A percentile compares a stretch with the other conserved stretches of the same genome.
Evolutionary conservation across 2,888 invertebrate genomes (phyloP).

Genomic region (Athrips mouffetella): DNA sequence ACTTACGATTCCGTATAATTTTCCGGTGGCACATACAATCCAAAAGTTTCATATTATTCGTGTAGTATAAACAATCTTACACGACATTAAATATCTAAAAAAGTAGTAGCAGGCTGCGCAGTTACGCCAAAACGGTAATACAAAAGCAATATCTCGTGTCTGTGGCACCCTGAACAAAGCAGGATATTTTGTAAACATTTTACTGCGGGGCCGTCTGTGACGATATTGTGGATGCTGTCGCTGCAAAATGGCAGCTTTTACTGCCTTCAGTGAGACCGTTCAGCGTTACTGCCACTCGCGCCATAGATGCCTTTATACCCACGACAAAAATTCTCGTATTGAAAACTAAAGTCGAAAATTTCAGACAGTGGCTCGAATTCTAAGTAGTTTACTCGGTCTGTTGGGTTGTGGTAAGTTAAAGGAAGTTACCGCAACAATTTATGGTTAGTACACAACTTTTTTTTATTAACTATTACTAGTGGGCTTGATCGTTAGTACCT

Average conservation of each 20-base stretch:
- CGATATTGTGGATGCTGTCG: slow-evolving; percentile 69
- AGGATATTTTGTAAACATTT: slow-evolving; percentile 74
- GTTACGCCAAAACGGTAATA: slow-evolving; percentile 55
- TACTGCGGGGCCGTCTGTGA: slow-evolving; percentile 71
- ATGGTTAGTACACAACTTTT: no score
- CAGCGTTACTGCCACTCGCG: slow-evolving; percentile 39
- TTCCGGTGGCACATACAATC: no score
- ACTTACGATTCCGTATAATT: no score
- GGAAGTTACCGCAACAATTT: no score
- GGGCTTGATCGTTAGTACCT: no score
- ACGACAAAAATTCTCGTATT: slow-evolving; percentile 3
- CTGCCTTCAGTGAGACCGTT: slow-evolving; percentile 59
- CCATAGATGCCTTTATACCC: slow-evolving; percentile 34
- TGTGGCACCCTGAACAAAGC: slow-evolving; percentile 56
- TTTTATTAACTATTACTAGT: no score
- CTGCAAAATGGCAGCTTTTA: slow-evolving; percentile 70
- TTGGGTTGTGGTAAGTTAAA: no score
- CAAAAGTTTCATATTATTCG: no score
- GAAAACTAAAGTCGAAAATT: background rate
- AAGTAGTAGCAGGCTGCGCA: slow-evolving; percentile 22
- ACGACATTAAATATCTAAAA: background rate
- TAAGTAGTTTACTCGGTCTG: background rate
- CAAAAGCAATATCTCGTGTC: slow-evolving; percentile 63
- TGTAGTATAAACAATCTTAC: no score
- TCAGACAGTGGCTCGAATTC: background rate